Evolutionary conservation across 2,113 vertebrate species (phyloP), one percentile per base, ranked within the genome.

Genomic region (Bombycilla garrulus): DNA sequence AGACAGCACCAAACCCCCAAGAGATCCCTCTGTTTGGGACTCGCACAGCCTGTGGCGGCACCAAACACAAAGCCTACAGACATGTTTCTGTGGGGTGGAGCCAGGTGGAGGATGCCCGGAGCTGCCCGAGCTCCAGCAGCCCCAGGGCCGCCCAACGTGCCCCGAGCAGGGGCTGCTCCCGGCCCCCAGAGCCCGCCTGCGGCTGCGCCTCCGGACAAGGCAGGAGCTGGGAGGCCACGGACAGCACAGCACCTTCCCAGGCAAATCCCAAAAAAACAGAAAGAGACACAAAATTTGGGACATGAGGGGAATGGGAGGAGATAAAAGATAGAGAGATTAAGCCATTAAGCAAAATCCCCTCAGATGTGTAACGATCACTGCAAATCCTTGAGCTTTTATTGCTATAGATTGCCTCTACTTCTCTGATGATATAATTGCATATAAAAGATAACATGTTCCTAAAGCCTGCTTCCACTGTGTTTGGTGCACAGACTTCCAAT

Each of bases 41-140:
- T 31, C 38, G 2, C 22, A 3, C 1, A 22, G 40, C 26, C n/a
- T 1, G 2, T 0, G n/a, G 73, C 38, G 50, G 72, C 54, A 38
- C 5, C 1, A 9, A 50, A 33, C 15, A 50, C 15, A 28, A 33
- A 29, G 14, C 47, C 23, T 0, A 6, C 13, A 31, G 16, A 3
- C 19, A 0, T 16, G 6, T 16, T 42, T 42, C 42, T 51, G 15
- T 2, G 29, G 26, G 57, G 11, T 25, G 38, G 0, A 47, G 53
- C 13, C 54, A 15, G 0, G 2, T 0, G 2, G 76, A 22, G n/a
- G 0, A 38, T 1, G 28, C 35, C 15, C 13, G 51, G 45, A 33
- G 5, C 38, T 28, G 51, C 19, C 58, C 3, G 5, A 48, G 81
- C 57, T 11, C 25, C 38, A 26, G 79, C 80, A 26, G 42, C 3